These are phyloP conservation scores for Pantherophis alleghaniensis DNA, from an alignment of 2,797 vertebrate genomes.

Conservation along the genomic window DNA sequence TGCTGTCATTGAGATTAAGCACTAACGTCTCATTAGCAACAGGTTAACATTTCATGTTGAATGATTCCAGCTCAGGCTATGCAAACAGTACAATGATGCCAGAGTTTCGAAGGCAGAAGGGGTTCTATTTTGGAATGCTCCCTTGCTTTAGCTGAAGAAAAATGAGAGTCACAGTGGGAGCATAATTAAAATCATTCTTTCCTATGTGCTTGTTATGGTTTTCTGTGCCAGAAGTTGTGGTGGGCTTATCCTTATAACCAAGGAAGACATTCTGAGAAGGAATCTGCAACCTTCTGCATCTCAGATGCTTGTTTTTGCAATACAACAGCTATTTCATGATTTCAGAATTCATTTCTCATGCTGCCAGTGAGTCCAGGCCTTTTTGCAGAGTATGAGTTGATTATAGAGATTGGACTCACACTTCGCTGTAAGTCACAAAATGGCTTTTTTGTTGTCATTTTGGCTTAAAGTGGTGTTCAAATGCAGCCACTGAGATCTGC, in stretches of 20 bases:
- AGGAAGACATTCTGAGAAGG: neutral
- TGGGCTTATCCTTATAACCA: neutral
- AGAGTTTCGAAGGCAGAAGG: neutral
- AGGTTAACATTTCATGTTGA: neutral
- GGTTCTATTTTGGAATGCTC: neutral
- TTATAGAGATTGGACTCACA: neutral
- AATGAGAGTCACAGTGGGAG: neutral
- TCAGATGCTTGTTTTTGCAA: neutral
- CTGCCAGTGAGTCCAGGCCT: neutral
- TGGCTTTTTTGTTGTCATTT: neutral
- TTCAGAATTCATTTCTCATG: neutral
- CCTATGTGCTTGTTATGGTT: neutral
- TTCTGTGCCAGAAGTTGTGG: neutral
- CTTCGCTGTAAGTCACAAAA: neutral
- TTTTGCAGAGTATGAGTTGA: neutral
- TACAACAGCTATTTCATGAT: neutral
- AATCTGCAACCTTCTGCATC: neutral
- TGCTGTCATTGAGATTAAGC: neutral
- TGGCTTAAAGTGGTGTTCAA: neutral
- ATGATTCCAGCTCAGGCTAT: neutral
- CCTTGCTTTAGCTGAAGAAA: neutral
- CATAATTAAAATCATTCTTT: neutral
- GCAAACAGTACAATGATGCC: neutral
- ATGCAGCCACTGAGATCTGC: neutral
- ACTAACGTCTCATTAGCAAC: neutral